Percentiles rank a stretch among this genome's conserved stretches.
phyloP scores from a whole-genome alignment of 2,113 vertebrate genomes.

The Piaya cayana region DNA sequence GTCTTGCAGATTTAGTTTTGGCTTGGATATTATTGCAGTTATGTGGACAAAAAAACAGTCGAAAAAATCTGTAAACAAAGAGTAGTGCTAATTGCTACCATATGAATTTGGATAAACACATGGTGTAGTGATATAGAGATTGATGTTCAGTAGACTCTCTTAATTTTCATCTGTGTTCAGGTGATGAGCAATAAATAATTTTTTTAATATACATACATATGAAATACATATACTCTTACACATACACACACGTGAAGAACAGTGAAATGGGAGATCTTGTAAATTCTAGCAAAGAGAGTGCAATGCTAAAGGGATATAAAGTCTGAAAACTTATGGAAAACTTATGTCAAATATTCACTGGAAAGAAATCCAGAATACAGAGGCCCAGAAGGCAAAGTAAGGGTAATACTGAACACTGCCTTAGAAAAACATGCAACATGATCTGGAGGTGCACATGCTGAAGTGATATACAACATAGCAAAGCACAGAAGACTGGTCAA shows the following conservation, averaged over 20 bases:
- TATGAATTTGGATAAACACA: background rate
- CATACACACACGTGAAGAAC: background rate
- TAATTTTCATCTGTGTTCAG: background rate
- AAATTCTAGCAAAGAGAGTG: background rate
- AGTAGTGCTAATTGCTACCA: background rate
- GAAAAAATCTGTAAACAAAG: background rate
- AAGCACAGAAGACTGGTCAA: background rate
- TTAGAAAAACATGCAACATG: background rate
- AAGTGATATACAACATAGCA: background rate
- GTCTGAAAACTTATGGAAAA: background rate
- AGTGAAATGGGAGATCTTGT: background rate
- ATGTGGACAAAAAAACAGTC: background rate
- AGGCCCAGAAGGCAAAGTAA: background rate
- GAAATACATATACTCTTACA: background rate
- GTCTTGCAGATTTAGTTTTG: background rate
- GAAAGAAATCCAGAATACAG: background rate
- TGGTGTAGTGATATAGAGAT: background rate
- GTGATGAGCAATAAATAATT: background rate
- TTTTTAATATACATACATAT: background rate
- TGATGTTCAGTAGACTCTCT: background rate
- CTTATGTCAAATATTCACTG: background rate
- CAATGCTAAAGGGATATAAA: background rate
- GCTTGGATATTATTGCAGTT: background rate
- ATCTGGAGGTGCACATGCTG: background rate
- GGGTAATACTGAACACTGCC: background rate